Base-by-base conservation (phyloP, 2,797 vertebrate species). In the Pseudomugil gertrudae region DNA sequence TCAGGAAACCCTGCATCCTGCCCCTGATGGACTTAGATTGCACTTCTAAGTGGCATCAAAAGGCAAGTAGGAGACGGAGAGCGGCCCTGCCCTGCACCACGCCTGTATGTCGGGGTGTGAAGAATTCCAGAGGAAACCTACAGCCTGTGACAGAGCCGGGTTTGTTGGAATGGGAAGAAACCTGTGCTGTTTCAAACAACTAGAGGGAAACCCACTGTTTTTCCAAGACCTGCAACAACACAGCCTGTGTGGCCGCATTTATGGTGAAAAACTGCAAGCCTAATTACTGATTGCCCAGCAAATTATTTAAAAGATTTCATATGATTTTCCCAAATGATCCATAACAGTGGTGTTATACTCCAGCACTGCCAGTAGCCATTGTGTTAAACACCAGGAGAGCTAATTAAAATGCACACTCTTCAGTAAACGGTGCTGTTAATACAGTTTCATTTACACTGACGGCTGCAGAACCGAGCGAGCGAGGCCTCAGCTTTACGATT, bases 1-100 rank as follows among this genome's bases (percentile, higher is more conserved):
- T 83, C 85, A 91, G 90, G 90, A 92, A 89, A 61, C 67, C 52
- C 70, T 6, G 69, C 83, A 88, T 92, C 87, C 87, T 86, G 89
- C 76, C 77, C 45, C 67, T 57, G 71, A 84, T 57, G 58, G 69
- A 76, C 78, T 81, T 23, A 60, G 59, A 66, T 32, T 55, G 74
- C 70, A 66, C 73, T 81, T 78, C 35, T 32, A 67, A 68, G 75
- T 73, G 69, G 71, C 83, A 86, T 90, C 81, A 89, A 85, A 83
- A 11, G 57, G 70, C 26, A 50, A 50, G 60, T 13, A 24, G 60
- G 66, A 78, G 76, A 59, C 73, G 17, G 68, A 55, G 53, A 54
- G 79, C 57, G 1, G 75, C 72, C 75, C 74, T 47, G 76, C 81
- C 80, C 83, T 24, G 78, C 10, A 21, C 78, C 87, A 84, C 78